Evolutionary conservation across 1,140 invertebrate genomes (phyloP).

Genomic region (Nasonia vitripennis): DNA sequence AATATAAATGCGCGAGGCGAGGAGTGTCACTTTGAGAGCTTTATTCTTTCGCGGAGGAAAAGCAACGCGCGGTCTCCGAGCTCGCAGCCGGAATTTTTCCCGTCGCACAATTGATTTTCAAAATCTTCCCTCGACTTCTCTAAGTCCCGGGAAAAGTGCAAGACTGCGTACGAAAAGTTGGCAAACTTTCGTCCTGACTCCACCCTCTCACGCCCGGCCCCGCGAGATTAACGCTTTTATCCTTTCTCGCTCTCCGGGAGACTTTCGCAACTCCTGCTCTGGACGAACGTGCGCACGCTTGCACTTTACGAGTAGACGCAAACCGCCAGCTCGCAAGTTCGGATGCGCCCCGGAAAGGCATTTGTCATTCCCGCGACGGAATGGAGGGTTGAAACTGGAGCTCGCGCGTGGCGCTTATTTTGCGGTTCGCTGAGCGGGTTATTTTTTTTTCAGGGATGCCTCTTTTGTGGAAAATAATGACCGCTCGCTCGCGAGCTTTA

Average conservation of each 20-base stretch:
- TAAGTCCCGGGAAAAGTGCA: neutral
- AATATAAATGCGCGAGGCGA: neutral
- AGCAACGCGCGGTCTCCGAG: neutral
- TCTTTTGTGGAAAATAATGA: conserved; percentile 37
- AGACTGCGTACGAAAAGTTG: neutral
- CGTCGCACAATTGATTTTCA: conserved; percentile 8
- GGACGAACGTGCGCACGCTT: conserved; percentile 24
- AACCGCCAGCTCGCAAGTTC: conserved; percentile 11
- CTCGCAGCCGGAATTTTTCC: neutral
- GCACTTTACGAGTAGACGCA: neutral
- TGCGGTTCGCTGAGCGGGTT: neutral
- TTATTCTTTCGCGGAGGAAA: neutral
- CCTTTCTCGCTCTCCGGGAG: neutral
- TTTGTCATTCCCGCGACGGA: neutral
- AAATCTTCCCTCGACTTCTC: neutral
- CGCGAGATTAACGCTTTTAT: conserved; percentile 24
- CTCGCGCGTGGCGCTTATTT: neutral
- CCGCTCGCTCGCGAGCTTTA: neutral
- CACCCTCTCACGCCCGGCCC: conserved; percentile 2
- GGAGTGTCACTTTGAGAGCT: neutral
- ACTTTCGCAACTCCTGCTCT: neutral
- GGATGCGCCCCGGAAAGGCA: neutral
- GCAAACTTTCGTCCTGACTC: conserved; percentile 36
- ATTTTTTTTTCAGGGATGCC: conserved; percentile 4
- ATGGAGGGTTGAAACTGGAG: neutral